Evolutionary conservation across 2,797 vertebrate species (phyloP), one percentile per base, ranked within the genome.

Genomic region (Melanotaenia boesemani): DNA sequence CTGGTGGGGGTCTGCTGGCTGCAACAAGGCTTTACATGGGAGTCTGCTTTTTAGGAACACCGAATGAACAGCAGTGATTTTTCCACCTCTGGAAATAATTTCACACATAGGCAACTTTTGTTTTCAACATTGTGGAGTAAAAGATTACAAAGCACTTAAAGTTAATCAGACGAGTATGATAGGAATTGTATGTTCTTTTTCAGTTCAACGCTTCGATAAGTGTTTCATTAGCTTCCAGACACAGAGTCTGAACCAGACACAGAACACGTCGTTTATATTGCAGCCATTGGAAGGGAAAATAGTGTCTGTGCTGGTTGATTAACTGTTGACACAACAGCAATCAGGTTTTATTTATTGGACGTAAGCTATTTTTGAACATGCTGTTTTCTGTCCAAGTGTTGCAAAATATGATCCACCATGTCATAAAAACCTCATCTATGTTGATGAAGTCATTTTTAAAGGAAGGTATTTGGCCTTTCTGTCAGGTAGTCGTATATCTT

Each of bases 321-420:
- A 84, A 87, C 82, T 90, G 87, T 85, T 84, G 80, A 91, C 80
- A 88, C 82, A 81, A 85, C 74, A 85, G 85, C 88, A 85, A 84
- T 86, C 73, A 84, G 77, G 48, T 81, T 84, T 85, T 79, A 91
- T 90, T 83, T 83, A 81, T 81, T 74, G 24, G 67, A 69, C 57
- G 18, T 77, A 15, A 36, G 57, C 50, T 62, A 68, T 84, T 62
- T 84, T 64, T 80, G 65, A 85, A 52, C 37, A 36, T 76, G 77
- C 62, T 20, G 70, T 44, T 58, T 73, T 84, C 74, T 54, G 32
- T 83, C 86, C 86, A 86, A 89, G 76, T 32, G 72, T 77, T 67
- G 39, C 78, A 60, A 79, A 85, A 78, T 69, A 70, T 76, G 79
- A 90, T 88, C n/a, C 50, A 85, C 83, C 54, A 26, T 48, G 72